A percentile compares a stretch with the other conserved stretches of the same genome.
phyloP scores from a whole-genome alignment of 1,140 invertebrate species.

The Agraylea sexmaculata region DNA sequence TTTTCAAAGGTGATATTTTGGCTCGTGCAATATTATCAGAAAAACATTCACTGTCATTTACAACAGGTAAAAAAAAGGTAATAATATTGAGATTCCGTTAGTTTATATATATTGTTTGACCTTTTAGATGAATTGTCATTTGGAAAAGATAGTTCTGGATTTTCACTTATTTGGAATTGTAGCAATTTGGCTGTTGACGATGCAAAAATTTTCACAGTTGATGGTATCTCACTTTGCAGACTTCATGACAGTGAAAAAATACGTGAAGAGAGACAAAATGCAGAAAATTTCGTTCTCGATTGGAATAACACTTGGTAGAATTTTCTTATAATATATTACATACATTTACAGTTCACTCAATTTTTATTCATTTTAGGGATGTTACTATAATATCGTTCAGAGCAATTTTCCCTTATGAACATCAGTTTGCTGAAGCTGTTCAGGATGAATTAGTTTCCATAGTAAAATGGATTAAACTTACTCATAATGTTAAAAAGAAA shows the following conservation, averaged over 20 bases:
- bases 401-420: slow-evolving; percentile 82
- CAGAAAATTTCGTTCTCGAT: slow-evolving; percentile 53
- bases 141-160: slow-evolving; percentile 20
- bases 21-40: slow-evolving; percentile 47
- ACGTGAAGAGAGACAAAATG: slow-evolving; percentile 54
- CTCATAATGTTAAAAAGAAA: slow-evolving; percentile 60
- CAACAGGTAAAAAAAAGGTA: slow-evolving; percentile 34
- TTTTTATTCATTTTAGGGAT: slow-evolving; percentile 24
- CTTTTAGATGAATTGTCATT: slow-evolving; percentile 18
- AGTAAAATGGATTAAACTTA: slow-evolving; percentile 84
- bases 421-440: slow-evolving; percentile 86
- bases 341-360: not conserved
- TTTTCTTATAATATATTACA: not conserved
- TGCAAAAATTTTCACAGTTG: slow-evolving; percentile 61
- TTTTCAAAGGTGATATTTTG: slow-evolving; percentile 44
- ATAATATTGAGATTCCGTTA: not conserved
- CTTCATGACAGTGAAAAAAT: slow-evolving; percentile 48
- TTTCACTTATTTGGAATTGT: slow-evolving; percentile 31
- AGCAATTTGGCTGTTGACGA: slow-evolving; percentile 55
- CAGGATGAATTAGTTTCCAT: slow-evolving; percentile 83
- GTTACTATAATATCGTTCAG: slow-evolving; percentile 58
- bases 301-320: slow-evolving; percentile 67
- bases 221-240: slow-evolving; percentile 51
- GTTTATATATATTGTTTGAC: slow-evolving; percentile 1
- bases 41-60: slow-evolving; percentile 47